These are phyloP conservation scores for Reticulitermes lucifugus DNA, from an alignment of 2,888 invertebrate species.

Conservation along the genomic window DNA sequence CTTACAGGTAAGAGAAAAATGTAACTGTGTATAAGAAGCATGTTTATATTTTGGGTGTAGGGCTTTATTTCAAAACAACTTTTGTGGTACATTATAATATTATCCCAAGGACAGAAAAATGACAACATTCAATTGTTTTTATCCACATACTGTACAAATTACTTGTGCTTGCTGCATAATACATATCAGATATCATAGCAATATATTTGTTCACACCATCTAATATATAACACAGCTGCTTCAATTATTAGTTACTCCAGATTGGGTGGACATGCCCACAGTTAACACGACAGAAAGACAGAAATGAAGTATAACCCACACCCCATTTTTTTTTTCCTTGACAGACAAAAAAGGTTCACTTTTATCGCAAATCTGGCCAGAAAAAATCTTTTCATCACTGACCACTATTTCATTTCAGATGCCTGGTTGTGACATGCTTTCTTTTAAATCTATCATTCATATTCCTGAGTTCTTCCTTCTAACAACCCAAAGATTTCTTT, in stretches of 20 bases:
- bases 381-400: conserved; percentile 23
- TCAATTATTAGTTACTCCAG: conserved; percentile 37
- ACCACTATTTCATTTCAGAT: conserved; percentile 35
- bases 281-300: conserved; percentile 44
- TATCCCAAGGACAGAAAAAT: conserved; percentile 50
- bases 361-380: conserved; percentile 38
- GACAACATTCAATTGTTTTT: conserved; percentile 48
- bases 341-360: conserved; percentile 39
- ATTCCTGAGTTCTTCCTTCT: conserved; percentile 48
- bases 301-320: conserved; percentile 42
- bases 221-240: conserved; percentile 38
- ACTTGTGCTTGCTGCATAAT: conserved; percentile 46
- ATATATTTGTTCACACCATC: conserved; percentile 36
- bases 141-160: conserved; percentile 50
- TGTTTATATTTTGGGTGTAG: conserved; percentile 49
- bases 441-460: conserved; percentile 40
- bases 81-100: conserved; percentile 49
- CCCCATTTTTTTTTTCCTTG: conserved; percentile 43
- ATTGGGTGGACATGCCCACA: conserved; percentile 31
- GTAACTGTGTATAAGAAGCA: neutral
- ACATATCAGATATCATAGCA: conserved; percentile 31
- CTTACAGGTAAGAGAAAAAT: too few relatives aligned
- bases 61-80: conserved; percentile 50
- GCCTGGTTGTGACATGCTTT: conserved; percentile 38
- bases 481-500: conserved; percentile 40